Conservation (phyloP, 2,113 vertebrate genomes). For the Excalfactoria chinensis region DNA sequence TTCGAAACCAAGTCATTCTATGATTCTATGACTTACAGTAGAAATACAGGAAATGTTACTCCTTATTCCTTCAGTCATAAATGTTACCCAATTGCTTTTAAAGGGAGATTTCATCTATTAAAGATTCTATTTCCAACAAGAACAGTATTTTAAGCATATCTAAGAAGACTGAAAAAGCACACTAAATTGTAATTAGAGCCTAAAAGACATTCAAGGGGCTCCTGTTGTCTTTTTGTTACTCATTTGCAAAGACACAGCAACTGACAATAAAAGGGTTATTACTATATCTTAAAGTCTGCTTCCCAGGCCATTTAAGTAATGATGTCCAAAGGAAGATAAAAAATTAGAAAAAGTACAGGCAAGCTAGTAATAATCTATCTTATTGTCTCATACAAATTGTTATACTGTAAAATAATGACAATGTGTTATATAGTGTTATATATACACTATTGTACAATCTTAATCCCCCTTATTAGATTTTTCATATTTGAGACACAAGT, state of each 20-base stretch:
- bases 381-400: neutral
- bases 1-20: too few species aligned
- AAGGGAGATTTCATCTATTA: neutral
- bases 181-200: neutral
- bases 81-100: neutral
- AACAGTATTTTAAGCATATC: neutral
- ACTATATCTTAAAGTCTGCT: neutral
- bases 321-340: neutral
- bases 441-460: neutral
- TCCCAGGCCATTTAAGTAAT: neutral
- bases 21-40: neutral
- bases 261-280: neutral
- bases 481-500: fast-evolving
- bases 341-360: neutral
- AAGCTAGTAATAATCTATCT: neutral
- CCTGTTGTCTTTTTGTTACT: neutral
- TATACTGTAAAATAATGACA: neutral
- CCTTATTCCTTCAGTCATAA: neutral
- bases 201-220: neutral
- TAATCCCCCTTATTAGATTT: neutral
- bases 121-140: neutral
- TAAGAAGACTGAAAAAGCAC: neutral
- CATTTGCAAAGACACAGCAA: neutral
- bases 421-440: too few species aligned
- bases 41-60: neutral